Conservation (phyloP, 2,113 vertebrate species). For the Pluvialis apricaria region DNA sequence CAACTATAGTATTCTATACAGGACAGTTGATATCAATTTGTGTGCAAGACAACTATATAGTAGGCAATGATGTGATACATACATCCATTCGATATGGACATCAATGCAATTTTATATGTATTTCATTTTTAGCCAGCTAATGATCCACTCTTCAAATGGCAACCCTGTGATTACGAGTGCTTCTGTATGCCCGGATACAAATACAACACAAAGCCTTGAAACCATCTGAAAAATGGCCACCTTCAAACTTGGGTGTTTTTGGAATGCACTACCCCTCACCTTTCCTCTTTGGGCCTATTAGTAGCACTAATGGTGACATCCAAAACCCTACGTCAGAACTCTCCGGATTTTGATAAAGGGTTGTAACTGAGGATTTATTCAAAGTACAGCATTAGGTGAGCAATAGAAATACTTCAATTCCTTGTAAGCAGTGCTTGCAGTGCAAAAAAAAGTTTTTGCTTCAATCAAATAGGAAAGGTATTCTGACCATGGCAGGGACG, state of each 20-base stretch:
- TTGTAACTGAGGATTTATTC: not conserved
- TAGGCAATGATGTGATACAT: constrained; percentile 7
- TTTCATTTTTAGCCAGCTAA: not conserved
- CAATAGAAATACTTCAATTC: not conserved
- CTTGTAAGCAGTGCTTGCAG: not conserved
- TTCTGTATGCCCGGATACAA: not conserved
- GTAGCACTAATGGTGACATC: not conserved
- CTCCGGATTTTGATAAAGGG: not conserved
- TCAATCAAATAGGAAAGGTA: not conserved
- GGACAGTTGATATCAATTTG: not conserved
- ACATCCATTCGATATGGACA: not conserved
- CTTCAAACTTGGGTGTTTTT: not conserved
- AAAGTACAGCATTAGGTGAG: not conserved
- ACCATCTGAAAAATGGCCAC: not conserved
- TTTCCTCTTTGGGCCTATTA: not conserved
- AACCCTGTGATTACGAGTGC: not conserved
- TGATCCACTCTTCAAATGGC: not conserved
- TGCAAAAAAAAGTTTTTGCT: not conserved
- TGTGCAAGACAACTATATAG: not conserved
- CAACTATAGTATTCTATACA: not conserved
- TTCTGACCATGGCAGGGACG: not conserved
- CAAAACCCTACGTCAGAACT: not conserved
- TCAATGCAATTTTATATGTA: not conserved
- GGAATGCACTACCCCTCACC: too few species aligned
- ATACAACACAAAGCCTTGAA: not conserved